These are phyloP conservation scores for Bothrops jararaca DNA, from an alignment of 2,113 vertebrate species.

Conservation along the genomic window DNA sequence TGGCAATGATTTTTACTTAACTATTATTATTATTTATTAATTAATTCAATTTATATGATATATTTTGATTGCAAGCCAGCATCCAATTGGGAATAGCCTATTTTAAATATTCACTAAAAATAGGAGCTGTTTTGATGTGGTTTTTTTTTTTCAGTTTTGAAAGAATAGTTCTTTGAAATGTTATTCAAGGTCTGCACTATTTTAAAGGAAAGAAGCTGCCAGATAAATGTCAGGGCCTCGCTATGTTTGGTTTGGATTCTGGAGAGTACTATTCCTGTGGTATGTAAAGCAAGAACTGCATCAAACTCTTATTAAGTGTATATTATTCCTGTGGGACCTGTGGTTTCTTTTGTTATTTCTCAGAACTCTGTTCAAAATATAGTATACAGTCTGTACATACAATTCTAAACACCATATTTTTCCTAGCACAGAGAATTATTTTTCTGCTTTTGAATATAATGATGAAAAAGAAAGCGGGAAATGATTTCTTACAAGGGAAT, in stretches of 20 bases:
- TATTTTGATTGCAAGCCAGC: not conserved
- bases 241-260: constrained; percentile 41
- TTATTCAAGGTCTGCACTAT: constrained; percentile 2
- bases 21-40: not conserved
- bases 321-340: constrained; percentile 49
- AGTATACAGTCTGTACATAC: not conserved
- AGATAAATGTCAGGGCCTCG: constrained; percentile 35
- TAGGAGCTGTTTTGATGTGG: not conserved
- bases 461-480: constrained; percentile 17
- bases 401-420: not conserved
- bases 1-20: not conserved
- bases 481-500: not conserved
- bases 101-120: not conserved
- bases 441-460: constrained; percentile 18
- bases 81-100: not conserved
- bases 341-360: constrained; percentile 56
- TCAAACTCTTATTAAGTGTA: constrained; percentile 61
- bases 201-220: constrained; percentile 30
- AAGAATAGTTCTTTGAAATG: not conserved
- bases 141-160: not conserved
- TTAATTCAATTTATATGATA: not conserved
- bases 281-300: constrained; percentile 45
- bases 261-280: constrained; percentile 36
- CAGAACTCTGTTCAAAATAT: constrained; percentile 55
- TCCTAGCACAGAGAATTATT: not conserved